Evolutionary conservation across 30 jellyfish, hydroid and myxozoan species (phyloP), one percentile per base, ranked within the genome.

Genomic region (Cassiopea xamachana): DNA sequence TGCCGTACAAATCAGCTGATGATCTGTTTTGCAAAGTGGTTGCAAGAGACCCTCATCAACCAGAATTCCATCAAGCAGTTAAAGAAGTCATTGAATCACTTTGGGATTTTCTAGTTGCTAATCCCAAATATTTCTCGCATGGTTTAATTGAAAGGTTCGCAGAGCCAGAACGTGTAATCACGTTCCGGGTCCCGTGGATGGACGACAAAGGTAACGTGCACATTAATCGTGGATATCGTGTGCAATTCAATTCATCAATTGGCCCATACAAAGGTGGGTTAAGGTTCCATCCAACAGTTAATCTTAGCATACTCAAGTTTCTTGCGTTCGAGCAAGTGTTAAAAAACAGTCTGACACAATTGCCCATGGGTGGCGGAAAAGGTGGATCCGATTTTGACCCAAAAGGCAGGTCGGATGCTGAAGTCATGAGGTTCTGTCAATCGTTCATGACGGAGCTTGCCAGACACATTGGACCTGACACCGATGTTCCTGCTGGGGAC

Each of bases 401-500:
- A 13, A 94, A 80, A 70, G 97, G 96, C 15, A 94, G 85, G 74
- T 94, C 98, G 19, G 98, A 94, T 55, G 90, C 79, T 1, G 98
- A 94, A 74, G 98, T 94, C 75, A 94, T 94, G 98, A 87, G 97
- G 43, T 94, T 94, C 79, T 94, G 98, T 77, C 98, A 94, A 89
- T 94, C 98, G 10, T 94, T 94, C 87, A 94, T 94, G 98, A 94
- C 94, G 7, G 98, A 94, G 83, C 91, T 94, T 18, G 59, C 86
- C 55, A 81, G 89, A 47, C 93, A 94, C 77, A 90, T 94, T 61
- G 98, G 98, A 12, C 79, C 91, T 2, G 89, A 94, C 49, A 94
- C 98, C 44, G 98, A 94, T 86, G 98, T 94, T 45, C 98, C 98
- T 7, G 98, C 98, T 39, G 98, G 98, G 2, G 98, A 94, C 80